Conservation (phyloP, 2,888 invertebrate genomes). For the Pachydiplax longipennis region DNA sequence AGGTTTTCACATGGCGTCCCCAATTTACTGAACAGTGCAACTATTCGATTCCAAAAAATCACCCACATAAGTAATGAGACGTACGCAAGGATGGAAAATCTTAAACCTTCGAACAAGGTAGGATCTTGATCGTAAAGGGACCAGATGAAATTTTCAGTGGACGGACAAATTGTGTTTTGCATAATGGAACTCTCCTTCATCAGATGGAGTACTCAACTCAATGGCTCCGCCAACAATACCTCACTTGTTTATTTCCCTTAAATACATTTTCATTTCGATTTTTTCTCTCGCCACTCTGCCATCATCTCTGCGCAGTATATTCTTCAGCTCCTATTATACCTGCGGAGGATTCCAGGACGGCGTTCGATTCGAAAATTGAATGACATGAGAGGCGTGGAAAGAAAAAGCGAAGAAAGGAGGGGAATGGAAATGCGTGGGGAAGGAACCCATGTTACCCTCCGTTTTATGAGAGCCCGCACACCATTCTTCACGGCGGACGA, state of each 20-base stretch:
- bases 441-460: neutral
- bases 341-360: neutral
- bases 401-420: neutral
- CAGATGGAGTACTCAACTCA: too few relatives aligned
- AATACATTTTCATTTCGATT: neutral
- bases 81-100: too few relatives aligned
- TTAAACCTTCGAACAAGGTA: too few relatives aligned
- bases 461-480: conserved; percentile 2
- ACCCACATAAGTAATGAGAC: too few relatives aligned
- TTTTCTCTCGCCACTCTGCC: neutral
- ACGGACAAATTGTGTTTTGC: too few relatives aligned
- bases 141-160: too few relatives aligned
- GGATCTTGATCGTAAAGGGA: too few relatives aligned
- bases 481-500: conserved; percentile 6
- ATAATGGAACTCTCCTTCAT: too few relatives aligned
- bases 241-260: neutral
- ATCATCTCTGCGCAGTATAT: neutral
- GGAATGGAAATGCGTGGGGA: neutral
- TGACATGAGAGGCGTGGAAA: neutral
- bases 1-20: too few relatives aligned
- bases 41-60: too few relatives aligned
- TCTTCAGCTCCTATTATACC: neutral
- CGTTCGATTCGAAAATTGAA: conserved; percentile 16
- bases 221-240: too few relatives aligned
- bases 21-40: too few relatives aligned